phyloP scores from a whole-genome alignment of 2,888 invertebrate genomes.

The Phyto melanocephala region DNA sequence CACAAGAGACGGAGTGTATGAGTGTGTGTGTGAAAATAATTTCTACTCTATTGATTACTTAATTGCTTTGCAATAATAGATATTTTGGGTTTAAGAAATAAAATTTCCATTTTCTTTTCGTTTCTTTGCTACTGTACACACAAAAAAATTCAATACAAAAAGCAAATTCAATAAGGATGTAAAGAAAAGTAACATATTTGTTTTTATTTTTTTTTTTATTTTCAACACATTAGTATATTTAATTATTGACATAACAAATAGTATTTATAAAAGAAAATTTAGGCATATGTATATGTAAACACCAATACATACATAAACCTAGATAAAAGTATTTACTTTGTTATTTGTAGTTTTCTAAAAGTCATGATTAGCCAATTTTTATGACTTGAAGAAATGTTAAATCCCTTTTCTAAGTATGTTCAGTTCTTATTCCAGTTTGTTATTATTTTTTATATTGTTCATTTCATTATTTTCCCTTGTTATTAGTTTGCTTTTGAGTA shows the following conservation, averaged over 20 bases:
- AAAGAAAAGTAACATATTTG: not conserved
- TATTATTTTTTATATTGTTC: not conserved
- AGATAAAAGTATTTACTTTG: not conserved
- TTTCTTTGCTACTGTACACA: not conserved
- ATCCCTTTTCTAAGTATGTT: slow-evolving; percentile 53
- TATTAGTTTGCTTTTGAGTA: not conserved
- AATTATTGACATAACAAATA: not conserved
- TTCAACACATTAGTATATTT: not conserved
- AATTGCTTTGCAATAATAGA: slow-evolving; percentile 71
- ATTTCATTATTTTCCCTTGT: slow-evolving; percentile 6
- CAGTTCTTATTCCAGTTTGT: slow-evolving; percentile 8
- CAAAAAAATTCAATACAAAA: too few relatives aligned
- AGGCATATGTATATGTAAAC: not conserved
- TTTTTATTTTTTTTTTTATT: not conserved
- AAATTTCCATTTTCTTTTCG: not conserved
- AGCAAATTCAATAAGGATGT: not conserved
- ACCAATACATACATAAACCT: not conserved
- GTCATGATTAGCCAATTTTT: slow-evolving; percentile 56
- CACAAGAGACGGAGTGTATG: not conserved
- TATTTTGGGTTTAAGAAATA: slow-evolving; percentile 29
- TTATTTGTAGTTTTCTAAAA: not conserved
- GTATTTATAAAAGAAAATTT: not conserved
- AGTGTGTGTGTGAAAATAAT: slow-evolving; percentile 67
- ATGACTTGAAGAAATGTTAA: slow-evolving; percentile 48
- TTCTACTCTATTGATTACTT: slow-evolving; percentile 75